Evolutionary conservation across 2,113 vertebrate genomes (phyloP).

Genomic region (Tachysurus vachellii): DNA sequence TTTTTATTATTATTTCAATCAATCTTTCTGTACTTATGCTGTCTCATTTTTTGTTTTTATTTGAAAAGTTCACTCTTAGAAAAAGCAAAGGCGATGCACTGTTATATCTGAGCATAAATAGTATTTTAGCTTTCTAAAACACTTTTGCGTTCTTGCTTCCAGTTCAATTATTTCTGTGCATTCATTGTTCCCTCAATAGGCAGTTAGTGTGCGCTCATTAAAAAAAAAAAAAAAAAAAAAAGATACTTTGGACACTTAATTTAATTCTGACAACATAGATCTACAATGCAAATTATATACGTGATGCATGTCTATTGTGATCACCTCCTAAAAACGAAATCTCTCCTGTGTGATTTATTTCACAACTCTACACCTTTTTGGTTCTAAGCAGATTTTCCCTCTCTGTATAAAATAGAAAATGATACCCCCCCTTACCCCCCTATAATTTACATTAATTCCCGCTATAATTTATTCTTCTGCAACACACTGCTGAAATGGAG

Average conservation of each 20-base stretch:
- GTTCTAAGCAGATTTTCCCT: slow-evolving; percentile 36
- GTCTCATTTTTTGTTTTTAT: not conserved
- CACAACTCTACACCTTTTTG: slow-evolving; percentile 38
- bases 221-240: not conserved
- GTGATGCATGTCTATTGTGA: not conserved
- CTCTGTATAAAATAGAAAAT: slow-evolving; percentile 35
- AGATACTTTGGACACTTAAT: not conserved
- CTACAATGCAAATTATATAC: not conserved
- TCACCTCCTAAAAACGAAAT: slow-evolving; percentile 48
- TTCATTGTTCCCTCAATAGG: not conserved
- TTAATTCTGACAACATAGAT: not conserved
- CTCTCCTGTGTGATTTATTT: slow-evolving; percentile 45
- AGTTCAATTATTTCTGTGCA: not conserved
- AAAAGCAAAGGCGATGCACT: not conserved
- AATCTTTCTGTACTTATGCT: not conserved
- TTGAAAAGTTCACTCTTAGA: not conserved
- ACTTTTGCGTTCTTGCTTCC: not conserved
- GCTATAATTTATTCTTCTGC: slow-evolving; percentile 53
- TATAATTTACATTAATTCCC: slow-evolving; percentile 57
- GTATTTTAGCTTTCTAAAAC: not conserved
- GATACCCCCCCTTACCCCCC: not conserved
- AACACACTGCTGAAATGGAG: slow-evolving; percentile 46
- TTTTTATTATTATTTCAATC: not conserved
- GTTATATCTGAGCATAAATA: not conserved
- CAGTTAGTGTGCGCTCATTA: not conserved